Evolutionary conservation across 37 sponge, comb jelly and placozoan genomes (phyloP).

Genomic region (Mnemiopsis leidyi): DNA sequence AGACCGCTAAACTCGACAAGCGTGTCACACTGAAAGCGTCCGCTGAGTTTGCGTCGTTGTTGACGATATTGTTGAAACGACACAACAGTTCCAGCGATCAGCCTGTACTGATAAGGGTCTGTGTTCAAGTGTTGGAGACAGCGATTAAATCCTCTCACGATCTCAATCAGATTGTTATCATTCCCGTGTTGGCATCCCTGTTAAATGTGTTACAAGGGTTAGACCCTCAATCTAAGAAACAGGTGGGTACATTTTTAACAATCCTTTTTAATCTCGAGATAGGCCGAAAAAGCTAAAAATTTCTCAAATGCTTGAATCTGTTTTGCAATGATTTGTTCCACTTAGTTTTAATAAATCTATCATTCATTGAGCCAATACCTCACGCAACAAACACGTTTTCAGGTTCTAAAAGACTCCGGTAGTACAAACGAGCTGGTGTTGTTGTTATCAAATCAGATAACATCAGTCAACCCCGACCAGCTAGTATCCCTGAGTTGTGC

Average conservation of each 20-base stretch:
- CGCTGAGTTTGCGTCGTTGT: slow-evolving; percentile 12
- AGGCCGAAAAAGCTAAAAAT: too few species aligned
- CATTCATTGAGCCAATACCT: too few species aligned
- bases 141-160: slow-evolving; percentile 45
- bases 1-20: slow-evolving; percentile 49
- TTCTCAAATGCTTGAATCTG: too few species aligned
- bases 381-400: too few species aligned
- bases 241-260: too few species aligned
- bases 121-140: slow-evolving; percentile 54
- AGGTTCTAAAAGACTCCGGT: slow-evolving; percentile 8
- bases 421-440: slow-evolving; percentile 41
- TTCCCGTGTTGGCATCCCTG: slow-evolving; percentile 42
- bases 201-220: slow-evolving; percentile 44
- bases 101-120: slow-evolving; percentile 40
- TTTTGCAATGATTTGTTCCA: too few species aligned
- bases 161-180: slow-evolving; percentile 26
- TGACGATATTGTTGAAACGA: slow-evolving; percentile 22
- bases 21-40: slow-evolving; percentile 54
- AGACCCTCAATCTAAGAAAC: background rate
- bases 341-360: too few species aligned
- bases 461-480: slow-evolving; percentile 49
- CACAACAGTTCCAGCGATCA: slow-evolving; percentile 32
- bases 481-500: slow-evolving; percentile 51
- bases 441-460: slow-evolving; percentile 35
- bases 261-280: too few species aligned